Conservation (phyloP, 2,113 vertebrate genomes). For the Eudyptes chrysolophus region DNA sequence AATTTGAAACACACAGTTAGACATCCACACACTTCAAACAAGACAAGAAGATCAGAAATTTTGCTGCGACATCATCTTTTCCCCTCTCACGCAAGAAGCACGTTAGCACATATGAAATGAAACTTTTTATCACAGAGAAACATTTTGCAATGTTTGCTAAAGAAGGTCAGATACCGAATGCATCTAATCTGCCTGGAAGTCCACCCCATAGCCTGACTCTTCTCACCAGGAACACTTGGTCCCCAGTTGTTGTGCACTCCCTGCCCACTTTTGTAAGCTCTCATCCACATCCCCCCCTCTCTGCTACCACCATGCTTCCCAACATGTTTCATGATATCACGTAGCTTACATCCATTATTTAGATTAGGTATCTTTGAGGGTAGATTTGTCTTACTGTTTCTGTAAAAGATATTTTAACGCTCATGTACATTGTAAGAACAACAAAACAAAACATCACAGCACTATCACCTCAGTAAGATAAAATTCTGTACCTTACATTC, state of each 20-base stretch:
- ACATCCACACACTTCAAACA: background rate
- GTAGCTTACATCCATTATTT: background rate
- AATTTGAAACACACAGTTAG: no score
- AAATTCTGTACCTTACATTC: background rate
- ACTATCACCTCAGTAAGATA: background rate
- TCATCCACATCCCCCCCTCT: background rate
- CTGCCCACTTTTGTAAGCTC: background rate
- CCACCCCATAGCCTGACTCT: background rate
- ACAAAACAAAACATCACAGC: background rate
- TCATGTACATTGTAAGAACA: background rate
- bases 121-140: background rate
- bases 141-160: background rate
- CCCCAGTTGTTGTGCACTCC: rapidly evolving
- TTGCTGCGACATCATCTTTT: background rate
- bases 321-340: rapidly evolving
- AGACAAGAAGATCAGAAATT: background rate
- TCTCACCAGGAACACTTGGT: background rate
- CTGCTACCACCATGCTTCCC: background rate
- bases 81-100: background rate
- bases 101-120: background rate
- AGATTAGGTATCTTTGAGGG: background rate
- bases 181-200: background rate
- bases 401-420: background rate
- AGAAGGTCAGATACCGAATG: background rate
- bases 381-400: background rate